Conservation (phyloP, 2,888 invertebrate genomes). For the Hemicrepidius hirtus region DNA sequence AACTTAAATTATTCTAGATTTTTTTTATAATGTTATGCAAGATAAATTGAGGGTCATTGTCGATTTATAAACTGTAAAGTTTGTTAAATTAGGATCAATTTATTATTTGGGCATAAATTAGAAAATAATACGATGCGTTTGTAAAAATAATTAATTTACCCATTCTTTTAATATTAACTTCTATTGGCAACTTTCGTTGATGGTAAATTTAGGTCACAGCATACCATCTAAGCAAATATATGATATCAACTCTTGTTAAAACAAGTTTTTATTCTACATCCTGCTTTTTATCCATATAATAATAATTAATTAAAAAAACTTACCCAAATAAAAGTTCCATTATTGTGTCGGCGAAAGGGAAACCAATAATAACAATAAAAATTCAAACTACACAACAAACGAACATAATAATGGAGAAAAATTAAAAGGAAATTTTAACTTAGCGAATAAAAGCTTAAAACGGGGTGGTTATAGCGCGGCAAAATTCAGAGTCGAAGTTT, state of each 20-base stretch:
- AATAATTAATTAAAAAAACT: slow-evolving; percentile 14
- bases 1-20: no score
- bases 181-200: slow-evolving; percentile 11
- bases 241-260: neutral
- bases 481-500: slow-evolving; percentile 25
- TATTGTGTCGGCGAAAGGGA: slow-evolving; percentile 24
- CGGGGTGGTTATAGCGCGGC: slow-evolving; percentile 8
- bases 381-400: slow-evolving; percentile 37
- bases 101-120: no score
- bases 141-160: neutral
- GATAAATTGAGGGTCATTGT: no score
- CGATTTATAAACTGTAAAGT: no score
- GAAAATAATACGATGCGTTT: no score
- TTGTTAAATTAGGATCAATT: no score
- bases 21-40: no score
- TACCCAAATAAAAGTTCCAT: slow-evolving; percentile 41
- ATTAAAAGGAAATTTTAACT: neutral
- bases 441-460: neutral
- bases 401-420: slow-evolving; percentile 20
- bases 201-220: slow-evolving; percentile 3
- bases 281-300: neutral
- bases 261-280: neutral
- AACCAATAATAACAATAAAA: slow-evolving; percentile 21
- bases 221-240: slow-evolving; percentile 2
- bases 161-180: neutral